These are phyloP conservation scores for Theonella swinhoei DNA, from an alignment of 37 sponge, comb jelly and placozoan genomes.

Conservation along the genomic window DNA sequence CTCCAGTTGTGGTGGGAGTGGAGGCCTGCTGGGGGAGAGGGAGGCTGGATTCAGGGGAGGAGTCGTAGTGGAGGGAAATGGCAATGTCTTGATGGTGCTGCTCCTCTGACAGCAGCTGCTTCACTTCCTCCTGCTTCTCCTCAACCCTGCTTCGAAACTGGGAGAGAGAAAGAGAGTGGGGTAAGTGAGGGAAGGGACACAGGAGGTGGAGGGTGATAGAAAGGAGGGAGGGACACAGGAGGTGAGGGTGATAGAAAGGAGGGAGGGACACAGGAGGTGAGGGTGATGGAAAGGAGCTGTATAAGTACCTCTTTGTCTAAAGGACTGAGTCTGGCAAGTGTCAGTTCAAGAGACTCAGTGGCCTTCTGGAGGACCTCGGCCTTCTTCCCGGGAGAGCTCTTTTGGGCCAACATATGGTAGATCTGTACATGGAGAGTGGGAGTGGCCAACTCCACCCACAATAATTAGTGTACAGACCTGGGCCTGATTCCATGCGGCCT, in stretches of 20 bases:
- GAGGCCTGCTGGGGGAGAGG: background rate
- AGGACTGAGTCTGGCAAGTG: constrained; percentile 12
- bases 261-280: background rate
- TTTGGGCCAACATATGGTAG: constrained; percentile 24
- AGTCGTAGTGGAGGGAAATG: background rate
- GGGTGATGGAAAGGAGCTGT: background rate
- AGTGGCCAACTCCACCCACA: constrained; percentile 5
- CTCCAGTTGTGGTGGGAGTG: background rate
- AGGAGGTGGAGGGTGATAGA: background rate
- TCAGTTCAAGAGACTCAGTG: background rate
- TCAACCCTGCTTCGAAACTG: constrained; percentile 15
- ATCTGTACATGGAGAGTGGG: constrained; percentile 16
- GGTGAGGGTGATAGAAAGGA: background rate
- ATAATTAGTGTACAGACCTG: constrained; percentile 49
- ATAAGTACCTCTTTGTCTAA: constrained; percentile 7
- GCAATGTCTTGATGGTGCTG: background rate
- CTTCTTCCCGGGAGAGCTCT: background rate
- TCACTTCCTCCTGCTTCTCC: constrained; percentile 15
- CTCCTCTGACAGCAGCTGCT: constrained; percentile 25
- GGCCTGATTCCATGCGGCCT: constrained; percentile 68
- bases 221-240: background rate
- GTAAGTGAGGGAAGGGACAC: background rate
- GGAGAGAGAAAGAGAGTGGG: background rate
- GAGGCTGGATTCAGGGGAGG: background rate
- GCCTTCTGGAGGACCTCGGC: constrained; percentile 26